These are phyloP conservation scores for Sebastes cheni DNA, from an alignment of 2,797 vertebrate genomes.

Conservation along the genomic window DNA sequence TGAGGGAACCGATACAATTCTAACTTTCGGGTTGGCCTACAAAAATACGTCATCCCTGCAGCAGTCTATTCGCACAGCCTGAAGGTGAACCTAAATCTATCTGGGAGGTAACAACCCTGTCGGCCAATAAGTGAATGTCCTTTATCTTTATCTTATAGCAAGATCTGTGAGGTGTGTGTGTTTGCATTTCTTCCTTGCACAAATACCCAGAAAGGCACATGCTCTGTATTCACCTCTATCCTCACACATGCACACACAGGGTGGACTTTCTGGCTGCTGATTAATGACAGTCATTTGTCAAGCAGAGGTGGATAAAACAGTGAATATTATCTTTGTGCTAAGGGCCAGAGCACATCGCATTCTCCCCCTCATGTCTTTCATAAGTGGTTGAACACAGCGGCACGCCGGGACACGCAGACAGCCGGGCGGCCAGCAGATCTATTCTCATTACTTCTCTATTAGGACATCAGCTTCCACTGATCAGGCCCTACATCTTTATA, in stretches of 20 bases:
- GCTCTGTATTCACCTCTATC: slow-evolving; percentile 44
- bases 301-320: slow-evolving; percentile 79
- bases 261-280: slow-evolving; percentile 58
- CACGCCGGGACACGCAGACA: slow-evolving; percentile 59
- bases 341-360: slow-evolving; percentile 68
- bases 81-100: slow-evolving; percentile 18
- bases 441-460: slow-evolving; percentile 81
- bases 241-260: slow-evolving; percentile 14
- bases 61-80: not conserved
- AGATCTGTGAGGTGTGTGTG: slow-evolving; percentile 7
- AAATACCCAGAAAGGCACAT: slow-evolving; percentile 39
- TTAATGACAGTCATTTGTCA: slow-evolving; percentile 83
- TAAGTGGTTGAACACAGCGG: slow-evolving; percentile 76
- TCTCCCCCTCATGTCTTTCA: slow-evolving; percentile 74
- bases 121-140: slow-evolving; percentile 5
- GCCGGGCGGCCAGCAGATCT: slow-evolving; percentile 73
- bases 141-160: slow-evolving; percentile 32
- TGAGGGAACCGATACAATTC: too few relatives aligned
- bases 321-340: slow-evolving; percentile 82
- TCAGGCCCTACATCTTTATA: slow-evolving; percentile 76
- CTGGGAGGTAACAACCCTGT: not conserved
- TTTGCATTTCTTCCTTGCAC: slow-evolving; percentile 52
- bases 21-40: too few relatives aligned
- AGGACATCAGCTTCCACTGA: slow-evolving; percentile 80
- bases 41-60: too few relatives aligned